Evolutionary conservation across 2,888 invertebrate species (phyloP).

Genomic region (Rhingia rostrata): DNA sequence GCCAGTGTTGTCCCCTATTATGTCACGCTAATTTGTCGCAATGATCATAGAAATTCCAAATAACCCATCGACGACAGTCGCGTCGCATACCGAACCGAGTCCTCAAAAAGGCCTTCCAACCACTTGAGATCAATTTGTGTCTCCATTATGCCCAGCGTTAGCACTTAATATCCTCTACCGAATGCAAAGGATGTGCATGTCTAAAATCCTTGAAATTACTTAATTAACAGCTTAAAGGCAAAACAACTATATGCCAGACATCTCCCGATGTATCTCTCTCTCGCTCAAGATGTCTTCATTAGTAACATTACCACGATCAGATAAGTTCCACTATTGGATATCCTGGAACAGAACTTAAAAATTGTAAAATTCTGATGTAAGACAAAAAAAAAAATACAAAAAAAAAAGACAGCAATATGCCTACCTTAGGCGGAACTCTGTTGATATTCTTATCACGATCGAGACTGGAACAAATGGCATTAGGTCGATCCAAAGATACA

Average conservation of each 20-base stretch:
- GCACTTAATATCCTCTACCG: constrained; percentile 37
- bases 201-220: constrained; percentile 71
- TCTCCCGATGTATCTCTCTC: constrained; percentile 11
- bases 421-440: constrained; percentile 45
- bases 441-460: constrained; percentile 70
- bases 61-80: constrained; percentile 7
- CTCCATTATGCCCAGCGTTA: constrained; percentile 42
- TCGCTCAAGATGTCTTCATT: constrained; percentile 67
- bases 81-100: neutral
- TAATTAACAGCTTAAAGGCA: constrained; percentile 69
- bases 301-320: constrained; percentile 72
- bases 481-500: constrained; percentile 35
- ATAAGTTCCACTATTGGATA: constrained; percentile 64
- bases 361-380: constrained; percentile 11
- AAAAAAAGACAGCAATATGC: constrained; percentile 24
- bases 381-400: neutral
- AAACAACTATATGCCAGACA: constrained; percentile 47
- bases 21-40: constrained; percentile 46
- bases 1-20: constrained; percentile 22
- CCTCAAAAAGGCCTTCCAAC: constrained; percentile 3
- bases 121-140: constrained; percentile 66
- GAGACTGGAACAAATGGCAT: constrained; percentile 67
- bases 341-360: constrained; percentile 30
- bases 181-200: constrained; percentile 48
- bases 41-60: constrained; percentile 37